phyloP scores from a whole-genome alignment of 2,888 invertebrate genomes.

The Lycophotia porphyrea region DNA sequence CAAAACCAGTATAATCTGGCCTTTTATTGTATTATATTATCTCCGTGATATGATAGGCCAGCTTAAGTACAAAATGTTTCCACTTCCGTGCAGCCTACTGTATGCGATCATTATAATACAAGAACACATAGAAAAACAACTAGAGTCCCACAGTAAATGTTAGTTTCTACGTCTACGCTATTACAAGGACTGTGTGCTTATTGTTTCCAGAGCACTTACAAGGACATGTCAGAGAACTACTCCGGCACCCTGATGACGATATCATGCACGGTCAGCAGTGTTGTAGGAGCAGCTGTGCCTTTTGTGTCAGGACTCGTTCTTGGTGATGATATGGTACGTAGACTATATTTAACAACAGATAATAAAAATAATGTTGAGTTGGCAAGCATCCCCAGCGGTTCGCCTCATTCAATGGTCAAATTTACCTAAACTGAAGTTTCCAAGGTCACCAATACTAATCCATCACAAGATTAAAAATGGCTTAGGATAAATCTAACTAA shows the following conservation, averaged over 20 bases:
- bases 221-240: constrained; percentile 82
- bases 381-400: neutral
- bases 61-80: neutral
- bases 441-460: neutral
- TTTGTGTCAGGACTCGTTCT: constrained; percentile 75
- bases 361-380: neutral
- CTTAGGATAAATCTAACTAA: neutral
- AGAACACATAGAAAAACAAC: neutral
- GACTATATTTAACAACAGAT: neutral
- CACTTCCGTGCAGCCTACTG: neutral
- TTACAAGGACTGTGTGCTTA: neutral
- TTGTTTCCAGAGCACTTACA: constrained; percentile 75
- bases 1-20: neutral
- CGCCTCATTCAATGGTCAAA: neutral
- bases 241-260: constrained; percentile 76
- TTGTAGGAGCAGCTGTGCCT: constrained; percentile 76
- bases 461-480: neutral
- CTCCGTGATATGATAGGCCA: neutral
- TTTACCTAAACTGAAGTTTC: neutral
- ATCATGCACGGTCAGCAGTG: constrained; percentile 76
- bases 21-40: neutral
- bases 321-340: constrained; percentile 72
- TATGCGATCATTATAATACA: neutral
- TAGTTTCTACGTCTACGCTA: neutral
- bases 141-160: neutral